These are phyloP conservation scores for Nysson spinosus DNA, from an alignment of 2,888 invertebrate genomes.

Conservation along the genomic window DNA sequence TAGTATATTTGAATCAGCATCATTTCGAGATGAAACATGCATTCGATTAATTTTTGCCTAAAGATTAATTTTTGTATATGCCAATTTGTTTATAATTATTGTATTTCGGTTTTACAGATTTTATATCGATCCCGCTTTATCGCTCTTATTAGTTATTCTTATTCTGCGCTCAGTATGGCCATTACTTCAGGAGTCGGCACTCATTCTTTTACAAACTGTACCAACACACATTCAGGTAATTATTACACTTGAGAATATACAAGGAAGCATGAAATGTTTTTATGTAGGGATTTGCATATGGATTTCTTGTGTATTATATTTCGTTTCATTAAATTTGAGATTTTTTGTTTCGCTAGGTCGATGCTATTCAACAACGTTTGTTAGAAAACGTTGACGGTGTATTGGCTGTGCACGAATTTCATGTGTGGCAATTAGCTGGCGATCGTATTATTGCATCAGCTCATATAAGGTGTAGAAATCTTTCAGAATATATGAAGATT, in stretches of 20 bases:
- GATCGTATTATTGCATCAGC: slow-evolving; percentile 98
- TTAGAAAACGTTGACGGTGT: slow-evolving; percentile 95
- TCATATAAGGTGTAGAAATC: slow-evolving; percentile 95
- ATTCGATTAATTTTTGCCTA: not conserved
- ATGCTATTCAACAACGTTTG: slow-evolving; percentile 92
- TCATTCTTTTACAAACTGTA: slow-evolving; percentile 97
- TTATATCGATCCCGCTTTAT: slow-evolving; percentile 97
- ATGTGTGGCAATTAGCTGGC: slow-evolving; percentile 98
- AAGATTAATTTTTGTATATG: too few species aligned
- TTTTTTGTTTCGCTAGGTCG: slow-evolving; percentile 80
- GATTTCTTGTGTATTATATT: not conserved
- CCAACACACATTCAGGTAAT: slow-evolving; percentile 94
- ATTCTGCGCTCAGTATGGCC: slow-evolving; percentile 96
- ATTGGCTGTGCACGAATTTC: slow-evolving; percentile 97
- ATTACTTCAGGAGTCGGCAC: slow-evolving; percentile 93
- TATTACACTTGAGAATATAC: slow-evolving; percentile 6
- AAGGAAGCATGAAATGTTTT: slow-evolving; percentile 3
- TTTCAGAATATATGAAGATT: slow-evolving; percentile 97
- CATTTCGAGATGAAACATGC: too few species aligned
- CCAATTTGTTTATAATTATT: too few species aligned
- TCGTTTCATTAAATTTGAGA: too few species aligned
- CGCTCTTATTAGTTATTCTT: slow-evolving; percentile 91
- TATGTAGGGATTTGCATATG: slow-evolving; percentile 3
- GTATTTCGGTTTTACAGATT: too few species aligned
- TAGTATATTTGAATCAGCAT: too few species aligned